Percentiles rank a stretch among this genome's conserved stretches.
Evolutionary conservation across 2,113 vertebrate species (phyloP).

Genomic region (Polyodon spathula): DNA sequence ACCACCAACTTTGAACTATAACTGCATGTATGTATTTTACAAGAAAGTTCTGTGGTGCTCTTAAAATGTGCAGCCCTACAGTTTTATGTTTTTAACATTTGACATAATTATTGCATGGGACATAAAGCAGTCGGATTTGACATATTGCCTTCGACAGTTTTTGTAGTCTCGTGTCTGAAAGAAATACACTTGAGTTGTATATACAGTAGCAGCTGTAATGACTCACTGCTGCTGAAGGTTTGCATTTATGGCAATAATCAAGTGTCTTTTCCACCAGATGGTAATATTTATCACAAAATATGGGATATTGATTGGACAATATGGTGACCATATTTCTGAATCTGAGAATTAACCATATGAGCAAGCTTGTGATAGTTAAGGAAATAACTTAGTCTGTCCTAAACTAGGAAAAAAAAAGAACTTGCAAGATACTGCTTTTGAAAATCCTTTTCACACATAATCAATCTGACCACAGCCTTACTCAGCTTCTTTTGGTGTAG

Average conservation of each 20-base stretch:
- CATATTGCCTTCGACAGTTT: background rate
- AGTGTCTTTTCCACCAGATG: background rate
- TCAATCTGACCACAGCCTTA: too few relatives aligned
- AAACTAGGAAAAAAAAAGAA: too few relatives aligned
- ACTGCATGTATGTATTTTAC: conserved; percentile 28
- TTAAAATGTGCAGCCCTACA: conserved; percentile 33
- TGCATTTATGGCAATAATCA: background rate
- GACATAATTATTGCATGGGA: conserved; percentile 38
- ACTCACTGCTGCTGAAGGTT: background rate
- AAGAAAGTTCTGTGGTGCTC: conserved; percentile 30
- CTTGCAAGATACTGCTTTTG: too few relatives aligned
- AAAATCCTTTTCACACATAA: too few relatives aligned
- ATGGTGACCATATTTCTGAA: too few relatives aligned
- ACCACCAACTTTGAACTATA: background rate
- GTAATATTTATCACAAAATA: background rate
- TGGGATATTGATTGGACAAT: background rate
- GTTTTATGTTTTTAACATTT: conserved; percentile 29
- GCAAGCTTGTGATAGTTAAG: too few relatives aligned
- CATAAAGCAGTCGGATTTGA: conserved; percentile 30
- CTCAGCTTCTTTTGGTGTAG: background rate
- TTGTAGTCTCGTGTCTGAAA: background rate
- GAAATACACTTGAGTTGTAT: too few relatives aligned
- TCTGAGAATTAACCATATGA: too few relatives aligned
- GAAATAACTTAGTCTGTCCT: too few relatives aligned
- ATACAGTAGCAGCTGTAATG: too few relatives aligned